A percentile compares a stretch with the other conserved stretches of the same genome.
Conservation (phyloP, 2,113 vertebrate genomes). For the Cairina moschata region DNA sequence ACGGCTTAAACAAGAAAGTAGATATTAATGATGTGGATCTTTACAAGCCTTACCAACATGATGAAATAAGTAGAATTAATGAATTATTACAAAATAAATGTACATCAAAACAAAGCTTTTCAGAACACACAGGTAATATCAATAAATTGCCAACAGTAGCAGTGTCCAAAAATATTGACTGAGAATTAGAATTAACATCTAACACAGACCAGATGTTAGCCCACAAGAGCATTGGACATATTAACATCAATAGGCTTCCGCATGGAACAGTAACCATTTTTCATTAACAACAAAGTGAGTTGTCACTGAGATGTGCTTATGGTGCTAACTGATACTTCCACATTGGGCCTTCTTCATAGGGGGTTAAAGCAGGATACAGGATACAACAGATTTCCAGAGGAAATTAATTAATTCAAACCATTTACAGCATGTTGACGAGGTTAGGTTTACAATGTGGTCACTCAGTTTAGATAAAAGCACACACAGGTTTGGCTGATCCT, state of each 20-base stretch:
- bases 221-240: slow-evolving; percentile 72
- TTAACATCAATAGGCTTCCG: slow-evolving; percentile 83
- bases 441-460: slow-evolving; percentile 67
- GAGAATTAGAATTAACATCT: slow-evolving; percentile 77
- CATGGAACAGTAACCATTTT: slow-evolving; percentile 85
- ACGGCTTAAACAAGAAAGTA: neutral
- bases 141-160: slow-evolving; percentile 57
- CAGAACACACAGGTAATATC: slow-evolving; percentile 33
- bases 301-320: slow-evolving; percentile 71
- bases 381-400: slow-evolving; percentile 81
- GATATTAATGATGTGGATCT: neutral
- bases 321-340: slow-evolving; percentile 82
- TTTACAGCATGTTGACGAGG: slow-evolving; percentile 65
- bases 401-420: slow-evolving; percentile 86
- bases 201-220: slow-evolving; percentile 86
- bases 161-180: slow-evolving; percentile 69
- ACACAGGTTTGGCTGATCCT: slow-evolving; percentile 39
- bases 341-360: slow-evolving; percentile 53
- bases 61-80: neutral
- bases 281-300: slow-evolving; percentile 81
- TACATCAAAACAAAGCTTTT: slow-evolving; percentile 33
- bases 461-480: slow-evolving; percentile 55
- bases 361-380: slow-evolving; percentile 76
- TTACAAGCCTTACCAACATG: neutral
- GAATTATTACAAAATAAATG: neutral